Evolutionary conservation across 2,797 vertebrate genomes (phyloP).

Genomic region (Sebastes trivittatus): DNA sequence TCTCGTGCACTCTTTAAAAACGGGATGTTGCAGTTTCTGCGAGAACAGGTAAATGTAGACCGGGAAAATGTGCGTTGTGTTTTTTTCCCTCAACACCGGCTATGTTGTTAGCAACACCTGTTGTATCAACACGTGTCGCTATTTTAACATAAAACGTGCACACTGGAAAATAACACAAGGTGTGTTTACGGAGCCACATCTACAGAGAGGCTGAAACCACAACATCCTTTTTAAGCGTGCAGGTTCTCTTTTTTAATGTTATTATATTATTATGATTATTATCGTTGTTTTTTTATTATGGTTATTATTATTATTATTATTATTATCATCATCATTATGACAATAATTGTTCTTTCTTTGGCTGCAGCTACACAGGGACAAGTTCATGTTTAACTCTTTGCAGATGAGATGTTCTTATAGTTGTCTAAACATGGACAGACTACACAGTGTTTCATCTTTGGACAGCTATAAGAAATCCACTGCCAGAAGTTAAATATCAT

Average conservation of each 20-base stretch:
- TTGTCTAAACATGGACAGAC: constrained; percentile 24
- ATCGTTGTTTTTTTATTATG: constrained; percentile 61
- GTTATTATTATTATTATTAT: constrained; percentile 46
- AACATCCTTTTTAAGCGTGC: constrained; percentile 67
- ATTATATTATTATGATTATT: constrained; percentile 77
- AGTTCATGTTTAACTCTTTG: constrained; percentile 54
- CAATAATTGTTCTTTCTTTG: constrained; percentile 63
- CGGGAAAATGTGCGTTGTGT: constrained; percentile 31
- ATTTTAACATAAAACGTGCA: constrained; percentile 28
- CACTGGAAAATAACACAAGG: constrained; percentile 40
- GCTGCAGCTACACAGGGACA: constrained; percentile 68
- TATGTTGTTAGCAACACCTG: constrained; percentile 53
- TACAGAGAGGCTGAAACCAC: constrained; percentile 40
- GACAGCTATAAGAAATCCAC: constrained; percentile 12
- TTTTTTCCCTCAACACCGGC: constrained; percentile 4
- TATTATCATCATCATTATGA: constrained; percentile 65
- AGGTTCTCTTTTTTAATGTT: constrained; percentile 87
- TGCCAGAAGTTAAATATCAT: constrained; percentile 51
- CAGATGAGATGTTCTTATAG: constrained; percentile 25
- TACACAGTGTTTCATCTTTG: not conserved
- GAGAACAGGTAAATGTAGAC: constrained; percentile 28
- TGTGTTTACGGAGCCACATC: constrained; percentile 25
- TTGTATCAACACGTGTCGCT: constrained; percentile 69
- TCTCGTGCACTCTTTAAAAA: constrained; percentile 70
- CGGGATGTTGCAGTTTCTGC: constrained; percentile 36